phyloP scores from a whole-genome alignment of 30 jellyfish, hydroid and myxozoan genomes.

The Rhopilema esculentum region DNA sequence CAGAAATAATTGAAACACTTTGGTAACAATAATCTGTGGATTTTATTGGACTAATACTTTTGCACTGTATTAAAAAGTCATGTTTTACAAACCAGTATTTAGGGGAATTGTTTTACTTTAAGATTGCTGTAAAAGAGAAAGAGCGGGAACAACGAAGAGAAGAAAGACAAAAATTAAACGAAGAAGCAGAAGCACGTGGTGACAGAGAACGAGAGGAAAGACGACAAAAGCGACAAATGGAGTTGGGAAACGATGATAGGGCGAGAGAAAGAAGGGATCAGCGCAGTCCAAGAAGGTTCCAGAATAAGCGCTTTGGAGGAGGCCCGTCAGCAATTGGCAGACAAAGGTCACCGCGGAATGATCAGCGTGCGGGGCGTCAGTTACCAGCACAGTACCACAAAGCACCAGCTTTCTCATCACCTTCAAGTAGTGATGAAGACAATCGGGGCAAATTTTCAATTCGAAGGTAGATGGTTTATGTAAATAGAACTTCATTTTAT shows the following conservation, averaged over 20 bases:
- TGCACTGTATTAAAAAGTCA: too few relatives aligned
- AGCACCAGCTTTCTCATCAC: slow-evolving; percentile 16
- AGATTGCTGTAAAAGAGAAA: slow-evolving; percentile 54
- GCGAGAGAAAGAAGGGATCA: slow-evolving; percentile 24
- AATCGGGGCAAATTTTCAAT: not conserved
- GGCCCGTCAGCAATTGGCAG: not conserved
- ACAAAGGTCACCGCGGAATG: slow-evolving; percentile 6
- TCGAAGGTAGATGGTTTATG: not conserved
- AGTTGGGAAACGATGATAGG: too few relatives aligned
- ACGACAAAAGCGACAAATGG: slow-evolving; percentile 46
- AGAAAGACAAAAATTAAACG: not conserved
- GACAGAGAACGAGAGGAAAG: slow-evolving; percentile 43
- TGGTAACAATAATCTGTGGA: too few relatives aligned
- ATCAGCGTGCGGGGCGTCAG: slow-evolving; percentile 36
- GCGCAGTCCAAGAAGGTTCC: slow-evolving; percentile 9
- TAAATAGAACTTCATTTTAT: not conserved
- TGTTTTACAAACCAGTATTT: not conserved
- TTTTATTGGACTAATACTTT: too few relatives aligned
- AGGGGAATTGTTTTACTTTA: not conserved
- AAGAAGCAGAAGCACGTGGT: slow-evolving; percentile 34
- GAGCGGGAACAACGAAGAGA: slow-evolving; percentile 48
- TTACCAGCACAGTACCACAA: slow-evolving; percentile 64
- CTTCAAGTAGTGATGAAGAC: slow-evolving; percentile 6
- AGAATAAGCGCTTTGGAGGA: not conserved
- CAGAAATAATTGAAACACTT: too few relatives aligned